Conservation (phyloP, 2,888 invertebrate genomes). For the Tyria jacobaeae region DNA sequence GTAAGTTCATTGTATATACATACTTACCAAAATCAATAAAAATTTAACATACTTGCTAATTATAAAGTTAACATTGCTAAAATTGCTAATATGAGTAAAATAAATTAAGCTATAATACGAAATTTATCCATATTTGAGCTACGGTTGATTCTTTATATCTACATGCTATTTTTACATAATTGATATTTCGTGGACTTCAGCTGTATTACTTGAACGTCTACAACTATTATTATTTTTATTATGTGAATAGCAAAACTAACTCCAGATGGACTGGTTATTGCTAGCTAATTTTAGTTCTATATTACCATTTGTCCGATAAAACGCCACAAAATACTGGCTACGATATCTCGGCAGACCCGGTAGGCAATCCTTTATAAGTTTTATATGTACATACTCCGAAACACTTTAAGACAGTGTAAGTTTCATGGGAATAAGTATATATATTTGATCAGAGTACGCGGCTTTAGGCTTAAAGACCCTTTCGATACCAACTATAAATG, state of each 20-base stretch:
- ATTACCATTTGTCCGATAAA: slow-evolving; percentile 85
- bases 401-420: slow-evolving; percentile 50
- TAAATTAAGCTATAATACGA: slow-evolving; percentile 31
- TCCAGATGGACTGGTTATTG: slow-evolving; percentile 85
- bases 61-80: slow-evolving; percentile 39
- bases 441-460: slow-evolving; percentile 29
- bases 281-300: slow-evolving; percentile 71
- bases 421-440: slow-evolving; percentile 42
- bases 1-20: slow-evolving; percentile 83
- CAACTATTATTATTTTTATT: slow-evolving; percentile 64
- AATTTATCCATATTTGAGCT: slow-evolving; percentile 28
- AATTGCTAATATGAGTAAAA: slow-evolving; percentile 33
- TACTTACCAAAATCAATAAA: background rate
- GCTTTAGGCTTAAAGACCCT: slow-evolving; percentile 56
- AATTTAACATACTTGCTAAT: slow-evolving; percentile 29
- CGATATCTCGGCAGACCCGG: slow-evolving; percentile 83
- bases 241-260: slow-evolving; percentile 84
- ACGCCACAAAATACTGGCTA: slow-evolving; percentile 85
- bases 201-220: slow-evolving; percentile 73
- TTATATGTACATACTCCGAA: slow-evolving; percentile 46
- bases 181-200: slow-evolving; percentile 68
- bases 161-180: slow-evolving; percentile 64
- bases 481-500: slow-evolving; percentile 14
- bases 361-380: slow-evolving; percentile 60
- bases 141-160: slow-evolving; percentile 41